Base-by-base conservation (phyloP, 1,140 invertebrate genomes). In the Aphelinus atriplicis region DNA sequence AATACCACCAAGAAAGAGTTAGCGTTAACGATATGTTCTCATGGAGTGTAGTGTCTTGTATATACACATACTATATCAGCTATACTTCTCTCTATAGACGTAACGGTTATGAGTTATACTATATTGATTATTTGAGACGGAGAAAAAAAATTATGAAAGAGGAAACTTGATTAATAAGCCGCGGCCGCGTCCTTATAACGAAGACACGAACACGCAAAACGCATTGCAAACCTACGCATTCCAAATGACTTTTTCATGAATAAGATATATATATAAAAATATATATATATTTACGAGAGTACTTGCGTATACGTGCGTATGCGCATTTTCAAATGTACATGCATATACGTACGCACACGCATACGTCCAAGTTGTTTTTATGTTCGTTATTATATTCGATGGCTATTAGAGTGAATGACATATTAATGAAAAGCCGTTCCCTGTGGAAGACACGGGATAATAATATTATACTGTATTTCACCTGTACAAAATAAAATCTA, bases 1-100 rank as follows among this genome's bases (percentile, higher is more conserved):
- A 72, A 79, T 84, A 84, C 76, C 80, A 86, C 63, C 75, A 82
- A 77, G 73, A 78, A 82, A 81, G 78, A 84, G 82, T 82, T 86
- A 87, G 84, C 75, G 83, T 86, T 85, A 84, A 84, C 78, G 80
- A 86, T 86, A 84, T 87, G 84, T 85, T 87, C 83, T 84, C 77
- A 84, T 85, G 84, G 80, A 87, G 83, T 87, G 85, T 87, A 87
- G 86, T 82, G 80, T 86, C 84, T 87, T 88, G 84, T 88, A 87
- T 87, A 87, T 87, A 86, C 72, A 86, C 80, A 82, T 83, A 84
- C 67, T 80, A 82, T 76, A 84, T 85, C 80, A 83, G 81, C 76
- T 85, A 86, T 85, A 86, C 83, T 84, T 88, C 79, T 84, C 80
- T 85, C 82, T 83, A 81, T 85, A 87, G 84, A 81, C 83, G 81